Base-by-base conservation (phyloP, 2,888 invertebrate species). In the Plebejus melissa region DNA sequence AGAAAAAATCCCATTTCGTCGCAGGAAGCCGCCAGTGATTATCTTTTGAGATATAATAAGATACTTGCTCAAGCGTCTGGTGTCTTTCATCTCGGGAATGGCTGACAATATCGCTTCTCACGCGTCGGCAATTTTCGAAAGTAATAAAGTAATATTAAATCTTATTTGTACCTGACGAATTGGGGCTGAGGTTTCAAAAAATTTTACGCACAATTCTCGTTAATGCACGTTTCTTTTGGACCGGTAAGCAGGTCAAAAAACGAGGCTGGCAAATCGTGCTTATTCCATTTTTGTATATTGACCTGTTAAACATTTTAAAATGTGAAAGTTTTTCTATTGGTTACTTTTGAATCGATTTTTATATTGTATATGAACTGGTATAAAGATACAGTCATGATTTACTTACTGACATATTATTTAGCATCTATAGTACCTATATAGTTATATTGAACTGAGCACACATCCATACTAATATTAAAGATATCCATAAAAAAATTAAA, bases 71-170 rank as follows among this genome's bases (percentile, higher is more conserved):
- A 2, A 54, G 46, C 54, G 54, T 50, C 6, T 28, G 13, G 13
- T 54, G 46, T 54, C 72, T 72, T 54, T 72, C 54, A 72, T 72
- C 72, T 32, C 32, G n/a, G n/a, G 28, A 50, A 71, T 32, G 7
- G 13, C 54, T 72, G 50, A 41, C 71, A 46, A 54, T 65, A 65
- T 65, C 50, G 54, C 28, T 54, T 72, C 54, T 32, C 28, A 54
- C 50, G 50, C 54, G 46, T 54, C 50, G 71, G 3, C 22, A 50
- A 72, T 7, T 54, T 72, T 50, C 32, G 32, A 72, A 72, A 72
- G 72, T 50, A 72, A 72, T 72, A 72, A 72, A 54, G 46, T 54
- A 54, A 50, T 72, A 72, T 54, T 72, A 72, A 72, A 72, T 71
- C 41, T 32, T 65, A 36, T 65, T 65, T 65, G 32, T 65, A 36